A percentile compares a stretch with the other conserved stretches of the same genome.
Conservation (phyloP, 2,888 invertebrate genomes). For the Andrena hattorfiana region DNA sequence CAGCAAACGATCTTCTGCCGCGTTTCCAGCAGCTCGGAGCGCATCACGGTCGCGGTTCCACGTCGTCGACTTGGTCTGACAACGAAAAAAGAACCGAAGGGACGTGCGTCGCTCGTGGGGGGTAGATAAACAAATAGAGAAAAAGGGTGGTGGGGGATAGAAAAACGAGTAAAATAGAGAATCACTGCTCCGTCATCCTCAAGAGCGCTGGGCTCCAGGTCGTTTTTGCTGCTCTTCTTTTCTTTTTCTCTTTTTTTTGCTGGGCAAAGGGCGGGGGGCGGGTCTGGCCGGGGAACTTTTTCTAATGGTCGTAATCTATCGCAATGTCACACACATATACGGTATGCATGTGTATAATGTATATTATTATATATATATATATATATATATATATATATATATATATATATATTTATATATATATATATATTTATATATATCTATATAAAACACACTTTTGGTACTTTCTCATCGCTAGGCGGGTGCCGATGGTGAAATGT, state of each 20-base stretch:
- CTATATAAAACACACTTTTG: conserved; percentile 41
- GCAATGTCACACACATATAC: conserved; percentile 33
- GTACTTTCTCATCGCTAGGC: conserved; percentile 82
- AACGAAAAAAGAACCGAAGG: background rate
- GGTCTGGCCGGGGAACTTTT: conserved; percentile 32
- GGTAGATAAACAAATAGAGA: background rate
- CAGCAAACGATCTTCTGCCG: background rate
- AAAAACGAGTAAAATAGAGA: background rate
- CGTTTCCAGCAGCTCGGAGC: background rate
- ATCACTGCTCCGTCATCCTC: background rate
- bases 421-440: conserved; percentile 4
- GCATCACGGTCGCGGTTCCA: background rate
- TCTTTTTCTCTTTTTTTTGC: conserved; percentile 2
- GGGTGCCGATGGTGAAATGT: conserved; percentile 80
- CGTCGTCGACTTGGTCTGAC: background rate
- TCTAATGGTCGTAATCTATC: conserved; percentile 18
- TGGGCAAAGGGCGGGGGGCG: too few relatives aligned
- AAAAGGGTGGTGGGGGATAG: background rate
- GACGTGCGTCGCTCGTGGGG: background rate
- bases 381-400: conserved; percentile 7
- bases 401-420: conserved; percentile 10
- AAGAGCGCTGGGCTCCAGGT: background rate
- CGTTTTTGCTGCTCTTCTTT: background rate
- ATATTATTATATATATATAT: background rate
- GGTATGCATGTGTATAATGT: conserved; percentile 23